Conservation (phyloP, 2,113 vertebrate species). For the Cepphus grylle region DNA sequence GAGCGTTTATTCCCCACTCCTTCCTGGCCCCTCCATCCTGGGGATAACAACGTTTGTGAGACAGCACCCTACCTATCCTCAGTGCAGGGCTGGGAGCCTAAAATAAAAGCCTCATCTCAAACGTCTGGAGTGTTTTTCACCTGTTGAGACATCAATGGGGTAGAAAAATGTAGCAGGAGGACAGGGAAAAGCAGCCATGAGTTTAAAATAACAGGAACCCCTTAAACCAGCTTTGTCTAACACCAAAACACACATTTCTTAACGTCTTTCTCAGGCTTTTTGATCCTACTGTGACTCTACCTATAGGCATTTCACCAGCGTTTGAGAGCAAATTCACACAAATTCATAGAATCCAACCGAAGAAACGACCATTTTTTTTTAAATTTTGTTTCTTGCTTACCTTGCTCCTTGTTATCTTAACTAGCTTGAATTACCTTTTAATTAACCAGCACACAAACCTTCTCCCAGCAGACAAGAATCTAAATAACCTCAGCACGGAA, state of each 20-base stretch:
- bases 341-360: neutral
- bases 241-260: neutral
- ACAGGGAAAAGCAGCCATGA: neutral
- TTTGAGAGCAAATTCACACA: neutral
- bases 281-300: neutral
- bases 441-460: neutral
- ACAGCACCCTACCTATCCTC: neutral
- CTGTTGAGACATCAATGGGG: too few species aligned
- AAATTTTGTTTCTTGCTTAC: neutral
- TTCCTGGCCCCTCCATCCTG: accelerated
- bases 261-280: neutral
- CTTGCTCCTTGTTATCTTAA: neutral
- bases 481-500: neutral
- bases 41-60: neutral
- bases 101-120: neutral
- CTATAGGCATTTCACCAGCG: neutral
- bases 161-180: neutral
- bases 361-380: accelerated
- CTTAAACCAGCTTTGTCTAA: neutral
- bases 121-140: neutral
- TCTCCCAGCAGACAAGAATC: neutral
- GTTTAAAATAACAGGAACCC: neutral
- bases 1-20: too few species aligned
- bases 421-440: neutral
- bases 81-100: neutral